Base-by-base conservation (phyloP, 1,140 invertebrate species). In the Aphidius gifuensis region DNA sequence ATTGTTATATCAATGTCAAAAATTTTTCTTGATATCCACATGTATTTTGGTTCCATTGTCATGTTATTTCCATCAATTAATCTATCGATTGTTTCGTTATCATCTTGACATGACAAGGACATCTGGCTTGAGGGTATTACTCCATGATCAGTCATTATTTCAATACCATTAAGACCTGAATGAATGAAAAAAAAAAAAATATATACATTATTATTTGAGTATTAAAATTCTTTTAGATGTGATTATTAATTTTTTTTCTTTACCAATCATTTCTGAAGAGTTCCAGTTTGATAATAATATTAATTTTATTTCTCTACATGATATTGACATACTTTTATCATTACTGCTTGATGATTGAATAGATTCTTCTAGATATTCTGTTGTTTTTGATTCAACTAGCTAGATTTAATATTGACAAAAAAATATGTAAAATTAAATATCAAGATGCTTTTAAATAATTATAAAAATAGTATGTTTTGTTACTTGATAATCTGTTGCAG, bases 201-300 rank as follows among this genome's bases (percentile, higher is more conserved):
- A 42, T 42, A 42, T 48, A 50, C 50, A 61, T 58, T 42, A 21
- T 3, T 54, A 11, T 56, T 49, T 5, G 40, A 50, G 58, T 11
- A 42, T 46, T 7, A 55, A 32, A 60, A 44, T 1, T 44, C 43
- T 9, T 44, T 16, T 16, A 16, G 16, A 16, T 16, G 16, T 16
- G 16, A 16, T 16, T 16, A 16, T 16, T 5, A 44, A 44, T 44
- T 44, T 16, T 16, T 16, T 16, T 47, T 57, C 40, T 57, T 70
- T 58, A 72, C 85, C 85, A 64, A 86, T 83, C 16, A 83, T 68
- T 68, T 82, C 70, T 11, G 75, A 72, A 60, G 84, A 82, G 60
- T 83, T 85, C 86, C 84, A 88, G 66, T 85, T 87, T 0, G 82
- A 86, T 69, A 84, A 75, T 44, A 85, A 76, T 45, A 81, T 80